Conservation (phyloP, 2,797 vertebrate species). For the Martes flavigula region DNA sequence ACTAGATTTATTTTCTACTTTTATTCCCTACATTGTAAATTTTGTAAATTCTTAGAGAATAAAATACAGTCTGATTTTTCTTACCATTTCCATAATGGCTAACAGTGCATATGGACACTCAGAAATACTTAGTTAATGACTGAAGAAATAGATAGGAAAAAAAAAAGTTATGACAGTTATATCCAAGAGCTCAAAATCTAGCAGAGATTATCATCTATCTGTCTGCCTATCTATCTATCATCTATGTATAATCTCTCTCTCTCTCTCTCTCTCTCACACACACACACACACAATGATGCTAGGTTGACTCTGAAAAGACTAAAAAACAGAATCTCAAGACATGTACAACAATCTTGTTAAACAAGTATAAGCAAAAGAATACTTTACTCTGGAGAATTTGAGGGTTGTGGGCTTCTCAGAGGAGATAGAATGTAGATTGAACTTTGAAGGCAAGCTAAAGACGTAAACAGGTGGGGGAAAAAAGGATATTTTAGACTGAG, state of each 20-base stretch:
- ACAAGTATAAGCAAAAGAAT: not conserved
- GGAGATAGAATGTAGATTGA: not conserved
- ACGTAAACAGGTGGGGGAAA: not conserved
- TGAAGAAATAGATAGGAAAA: not conserved
- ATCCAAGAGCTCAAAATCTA: not conserved
- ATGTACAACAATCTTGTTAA: not conserved
- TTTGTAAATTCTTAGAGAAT: slow-evolving; percentile 41
- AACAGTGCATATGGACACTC: slow-evolving; percentile 3
- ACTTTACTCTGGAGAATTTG: not conserved
- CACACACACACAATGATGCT: not conserved
- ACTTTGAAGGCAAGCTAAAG: not conserved
- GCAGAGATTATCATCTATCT: not conserved
- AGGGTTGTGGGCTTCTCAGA: not conserved
- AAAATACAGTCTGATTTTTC: not conserved
- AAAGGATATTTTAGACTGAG: not conserved
- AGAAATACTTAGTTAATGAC: slow-evolving; percentile 31
- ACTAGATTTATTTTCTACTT: slow-evolving; percentile 21
- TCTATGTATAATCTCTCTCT: not conserved
- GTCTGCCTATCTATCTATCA: not conserved
- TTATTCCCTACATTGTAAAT: slow-evolving; percentile 10
- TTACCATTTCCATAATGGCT: slow-evolving; percentile 28
- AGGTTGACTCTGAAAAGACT: not conserved
- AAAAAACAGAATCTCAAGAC: not conserved
- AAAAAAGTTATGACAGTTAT: not conserved
- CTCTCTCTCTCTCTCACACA: not conserved